Percentiles rank a stretch among this genome's conserved stretches.
Conservation (phyloP, 2,113 vertebrate species). For the Boleophthalmus pectinirostris region DNA sequence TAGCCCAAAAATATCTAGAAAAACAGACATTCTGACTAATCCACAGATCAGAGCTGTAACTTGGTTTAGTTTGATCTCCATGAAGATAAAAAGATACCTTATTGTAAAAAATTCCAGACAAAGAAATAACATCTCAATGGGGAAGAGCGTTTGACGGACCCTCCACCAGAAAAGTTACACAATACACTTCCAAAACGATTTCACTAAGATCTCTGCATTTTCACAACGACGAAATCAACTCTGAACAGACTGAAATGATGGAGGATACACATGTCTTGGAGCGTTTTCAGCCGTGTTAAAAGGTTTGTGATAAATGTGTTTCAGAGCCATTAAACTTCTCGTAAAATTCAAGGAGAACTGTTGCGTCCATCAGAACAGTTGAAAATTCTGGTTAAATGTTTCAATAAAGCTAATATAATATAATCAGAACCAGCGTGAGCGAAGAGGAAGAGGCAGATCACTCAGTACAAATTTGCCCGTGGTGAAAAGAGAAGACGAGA, state of each 20-base stretch:
- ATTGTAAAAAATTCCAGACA: too few relatives aligned
- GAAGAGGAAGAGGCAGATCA: constrained; percentile 9
- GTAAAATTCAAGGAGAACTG: background rate
- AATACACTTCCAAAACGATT: background rate
- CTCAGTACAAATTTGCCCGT: constrained; percentile 8
- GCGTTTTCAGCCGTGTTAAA: background rate
- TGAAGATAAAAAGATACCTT: too few relatives aligned
- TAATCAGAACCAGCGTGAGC: constrained; percentile 8
- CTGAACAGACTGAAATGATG: background rate
- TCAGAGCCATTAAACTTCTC: background rate
- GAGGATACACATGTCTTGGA: background rate
- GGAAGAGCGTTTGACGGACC: too few relatives aligned
- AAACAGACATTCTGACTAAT: too few relatives aligned
- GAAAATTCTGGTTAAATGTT: background rate
- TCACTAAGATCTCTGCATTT: background rate
- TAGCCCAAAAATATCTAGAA: too few relatives aligned
- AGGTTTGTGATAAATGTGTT: background rate
- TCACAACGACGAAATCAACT: background rate
- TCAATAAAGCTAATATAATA: background rate
- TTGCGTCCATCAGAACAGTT: background rate
- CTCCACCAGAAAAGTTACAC: too few relatives aligned
- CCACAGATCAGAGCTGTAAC: too few relatives aligned
- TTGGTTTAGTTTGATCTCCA: too few relatives aligned
- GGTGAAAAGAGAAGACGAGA: constrained; percentile 27
- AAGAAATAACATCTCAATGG: too few relatives aligned